Percentiles rank a stretch among this genome's conserved stretches.
phyloP scores from a whole-genome alignment of 1,140 invertebrate genomes.

The Drosophila leontia region DNA sequence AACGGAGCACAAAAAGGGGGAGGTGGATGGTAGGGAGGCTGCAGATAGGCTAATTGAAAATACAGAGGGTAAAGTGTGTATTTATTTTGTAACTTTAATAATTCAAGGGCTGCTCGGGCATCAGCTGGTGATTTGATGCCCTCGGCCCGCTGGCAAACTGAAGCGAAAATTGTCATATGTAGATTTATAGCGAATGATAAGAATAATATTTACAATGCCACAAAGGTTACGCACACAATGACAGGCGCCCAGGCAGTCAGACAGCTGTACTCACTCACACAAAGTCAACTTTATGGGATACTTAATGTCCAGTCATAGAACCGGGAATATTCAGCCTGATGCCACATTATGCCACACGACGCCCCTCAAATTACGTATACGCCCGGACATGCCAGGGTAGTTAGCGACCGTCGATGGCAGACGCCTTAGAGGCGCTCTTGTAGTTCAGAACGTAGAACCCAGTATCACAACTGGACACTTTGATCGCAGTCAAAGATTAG shows the following conservation, averaged over 20 bases:
- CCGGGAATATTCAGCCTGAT: slow-evolving; percentile 61
- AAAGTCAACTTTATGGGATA: slow-evolving; percentile 74
- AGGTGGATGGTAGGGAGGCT: background rate
- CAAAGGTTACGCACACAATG: slow-evolving; percentile 52
- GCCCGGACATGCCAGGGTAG: slow-evolving; percentile 36
- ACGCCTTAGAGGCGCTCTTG: slow-evolving; percentile 57
- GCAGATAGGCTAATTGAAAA: slow-evolving; percentile 46
- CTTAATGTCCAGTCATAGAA: slow-evolving; percentile 63
- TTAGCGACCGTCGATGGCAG: slow-evolving; percentile 45
- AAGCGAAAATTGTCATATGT: slow-evolving; percentile 82
- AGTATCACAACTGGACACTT: slow-evolving; percentile 74
- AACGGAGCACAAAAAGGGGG: slow-evolving; percentile 15
- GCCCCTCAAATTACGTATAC: slow-evolving; percentile 78
- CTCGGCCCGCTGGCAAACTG: slow-evolving; percentile 41
- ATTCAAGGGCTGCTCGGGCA: slow-evolving; percentile 22
- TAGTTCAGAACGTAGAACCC: slow-evolving; percentile 48
- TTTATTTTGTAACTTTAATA: slow-evolving; percentile 55
- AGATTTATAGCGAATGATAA: slow-evolving; percentile 80
- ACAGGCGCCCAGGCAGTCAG: slow-evolving; percentile 11
- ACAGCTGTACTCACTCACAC: slow-evolving; percentile 31
- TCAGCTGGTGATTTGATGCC: slow-evolving; percentile 16
- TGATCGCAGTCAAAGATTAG: slow-evolving; percentile 74
- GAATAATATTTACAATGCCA: slow-evolving; percentile 80
- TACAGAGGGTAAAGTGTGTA: slow-evolving; percentile 2
- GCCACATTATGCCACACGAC: slow-evolving; percentile 76